Evolutionary conservation across 2,888 invertebrate species (phyloP).

Genomic region (Polyommatus icarus): DNA sequence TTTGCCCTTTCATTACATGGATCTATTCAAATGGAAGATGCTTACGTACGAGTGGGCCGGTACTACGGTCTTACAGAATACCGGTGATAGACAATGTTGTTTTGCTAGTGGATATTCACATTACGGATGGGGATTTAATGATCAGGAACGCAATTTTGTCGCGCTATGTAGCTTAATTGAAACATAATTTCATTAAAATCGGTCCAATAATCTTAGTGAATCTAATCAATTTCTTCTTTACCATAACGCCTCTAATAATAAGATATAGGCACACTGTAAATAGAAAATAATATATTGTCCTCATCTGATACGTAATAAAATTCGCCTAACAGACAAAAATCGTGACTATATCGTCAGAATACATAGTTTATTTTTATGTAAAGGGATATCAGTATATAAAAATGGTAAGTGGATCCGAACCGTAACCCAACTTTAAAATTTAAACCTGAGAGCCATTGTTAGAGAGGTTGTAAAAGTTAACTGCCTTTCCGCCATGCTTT

Average conservation of each 20-base stretch:
- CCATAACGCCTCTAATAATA: too few relatives aligned
- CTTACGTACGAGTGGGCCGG: background rate
- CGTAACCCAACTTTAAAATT: constrained; percentile 13
- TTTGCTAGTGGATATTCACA: background rate
- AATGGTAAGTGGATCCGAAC: background rate
- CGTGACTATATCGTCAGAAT: too few relatives aligned
- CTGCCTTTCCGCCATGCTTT: background rate
- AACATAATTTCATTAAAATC: too few relatives aligned
- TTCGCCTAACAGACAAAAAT: too few relatives aligned
- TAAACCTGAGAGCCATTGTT: constrained; percentile 19
- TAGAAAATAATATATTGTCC: too few relatives aligned
- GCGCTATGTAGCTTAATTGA: too few relatives aligned
- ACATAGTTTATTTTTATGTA: too few relatives aligned
- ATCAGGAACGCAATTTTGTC: background rate
- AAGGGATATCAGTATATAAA: background rate
- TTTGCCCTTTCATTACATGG: background rate
- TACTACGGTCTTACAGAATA: background rate
- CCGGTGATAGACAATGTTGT: background rate
- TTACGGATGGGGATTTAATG: background rate
- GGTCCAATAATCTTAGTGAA: too few relatives aligned
- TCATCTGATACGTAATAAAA: too few relatives aligned
- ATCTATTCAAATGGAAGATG: background rate
- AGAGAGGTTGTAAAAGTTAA: background rate
- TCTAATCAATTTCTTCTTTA: too few relatives aligned
- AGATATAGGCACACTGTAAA: too few relatives aligned